Conservation (phyloP, 2,888 invertebrate species). For the Sisyra terminalis region DNA sequence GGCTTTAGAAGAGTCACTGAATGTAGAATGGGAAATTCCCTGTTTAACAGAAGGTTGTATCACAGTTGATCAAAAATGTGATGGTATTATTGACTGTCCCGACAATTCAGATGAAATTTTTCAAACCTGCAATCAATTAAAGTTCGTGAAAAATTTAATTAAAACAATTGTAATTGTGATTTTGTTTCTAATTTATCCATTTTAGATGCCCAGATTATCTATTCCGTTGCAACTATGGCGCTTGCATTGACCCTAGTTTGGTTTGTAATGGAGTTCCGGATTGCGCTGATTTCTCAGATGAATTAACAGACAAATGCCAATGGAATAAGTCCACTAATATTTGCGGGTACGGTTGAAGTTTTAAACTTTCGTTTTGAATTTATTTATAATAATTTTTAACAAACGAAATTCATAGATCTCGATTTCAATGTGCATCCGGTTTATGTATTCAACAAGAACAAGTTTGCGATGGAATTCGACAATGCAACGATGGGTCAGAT, state of each 20-base stretch:
- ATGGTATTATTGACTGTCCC: constrained; percentile 15
- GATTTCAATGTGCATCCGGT: neutral
- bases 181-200: constrained; percentile 13
- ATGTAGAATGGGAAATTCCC: neutral
- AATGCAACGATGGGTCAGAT: constrained; percentile 1
- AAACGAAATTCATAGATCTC: no score
- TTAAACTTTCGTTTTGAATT: no score
- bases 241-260: constrained; percentile 36
- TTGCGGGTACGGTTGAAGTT: neutral
- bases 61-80: constrained; percentile 12
- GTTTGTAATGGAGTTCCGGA: constrained; percentile 29
- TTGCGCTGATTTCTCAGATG: constrained; percentile 30
- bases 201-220: constrained; percentile 25
- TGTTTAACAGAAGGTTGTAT: constrained; percentile 12
- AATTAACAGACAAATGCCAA: constrained; percentile 12
- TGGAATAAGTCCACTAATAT: neutral
- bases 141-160: neutral
- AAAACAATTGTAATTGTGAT: neutral
- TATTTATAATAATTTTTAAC: no score
- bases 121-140: neutral
- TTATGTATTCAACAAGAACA: neutral
- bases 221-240: constrained; percentile 44
- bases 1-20: no score
- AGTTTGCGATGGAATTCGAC: neutral
- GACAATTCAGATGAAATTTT: constrained; percentile 17